phyloP scores from a whole-genome alignment of 2,888 invertebrate species.

The Thyatira batis region DNA sequence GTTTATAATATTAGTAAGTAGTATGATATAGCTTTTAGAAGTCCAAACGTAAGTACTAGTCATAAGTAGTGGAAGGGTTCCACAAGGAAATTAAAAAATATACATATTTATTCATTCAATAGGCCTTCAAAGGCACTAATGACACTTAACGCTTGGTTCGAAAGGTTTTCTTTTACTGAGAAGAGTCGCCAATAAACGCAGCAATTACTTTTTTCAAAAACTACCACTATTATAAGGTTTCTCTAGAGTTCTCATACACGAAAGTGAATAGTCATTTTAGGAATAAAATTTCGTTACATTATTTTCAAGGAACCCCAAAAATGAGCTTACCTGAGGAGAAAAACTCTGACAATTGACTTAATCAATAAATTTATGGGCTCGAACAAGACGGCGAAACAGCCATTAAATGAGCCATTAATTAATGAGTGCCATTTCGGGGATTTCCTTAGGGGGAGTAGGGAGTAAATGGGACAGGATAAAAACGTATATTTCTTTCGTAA shows the following conservation, averaged over 20 bases:
- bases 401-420: constrained; percentile 41
- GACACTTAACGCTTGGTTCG: no score
- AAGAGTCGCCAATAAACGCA: no score
- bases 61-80: no score
- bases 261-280: background rate
- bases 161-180: no score
- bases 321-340: constrained; percentile 5
- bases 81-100: no score
- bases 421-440: constrained; percentile 28
- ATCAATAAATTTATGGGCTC: constrained; percentile 28
- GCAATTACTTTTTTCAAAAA: no score
- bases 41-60: no score
- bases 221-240: no score
- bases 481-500: background rate
- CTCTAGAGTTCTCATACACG: background rate
- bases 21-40: no score
- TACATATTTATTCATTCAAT: no score
- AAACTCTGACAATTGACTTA: constrained; percentile 8
- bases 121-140: no score
- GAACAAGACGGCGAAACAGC: constrained; percentile 28
- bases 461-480: constrained; percentile 5
- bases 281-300: background rate
- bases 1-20: no score
- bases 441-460: constrained; percentile 13
- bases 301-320: constrained; percentile 1